Evolutionary conservation across 2,797 vertebrate species (phyloP).

Genomic region (Gymnodraco acuticeps): DNA sequence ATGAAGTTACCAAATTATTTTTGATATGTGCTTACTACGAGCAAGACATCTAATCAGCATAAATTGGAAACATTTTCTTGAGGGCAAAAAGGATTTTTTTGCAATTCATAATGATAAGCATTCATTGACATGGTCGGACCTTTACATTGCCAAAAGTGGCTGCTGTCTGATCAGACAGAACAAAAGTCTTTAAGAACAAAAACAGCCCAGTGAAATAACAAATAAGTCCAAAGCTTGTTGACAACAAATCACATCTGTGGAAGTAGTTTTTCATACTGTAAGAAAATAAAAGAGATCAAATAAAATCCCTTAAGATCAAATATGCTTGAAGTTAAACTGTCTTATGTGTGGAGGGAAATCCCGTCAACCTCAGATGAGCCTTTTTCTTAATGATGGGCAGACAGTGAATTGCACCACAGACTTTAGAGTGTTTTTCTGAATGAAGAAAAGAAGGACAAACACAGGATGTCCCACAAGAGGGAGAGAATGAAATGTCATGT

Average conservation of each 20-base stretch:
- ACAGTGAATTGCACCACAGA: constrained; percentile 39
- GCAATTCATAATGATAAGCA: too few relatives aligned
- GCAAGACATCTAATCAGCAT: too few relatives aligned
- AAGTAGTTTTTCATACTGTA: constrained; percentile 7
- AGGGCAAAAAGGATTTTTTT: too few relatives aligned
- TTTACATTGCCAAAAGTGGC: too few relatives aligned
- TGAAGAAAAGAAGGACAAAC: neutral
- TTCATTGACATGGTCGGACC: too few relatives aligned
- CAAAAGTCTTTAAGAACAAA: too few relatives aligned
- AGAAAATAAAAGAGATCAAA: neutral
- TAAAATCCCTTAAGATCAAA: too few relatives aligned
- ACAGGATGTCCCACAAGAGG: constrained; percentile 11
- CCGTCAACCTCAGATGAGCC: constrained; percentile 6
- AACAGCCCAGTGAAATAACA: constrained; percentile 4
- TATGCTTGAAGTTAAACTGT: neutral
- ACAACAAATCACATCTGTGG: neutral
- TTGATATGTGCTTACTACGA: too few relatives aligned
- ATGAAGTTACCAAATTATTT: too few relatives aligned
- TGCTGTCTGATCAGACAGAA: too few relatives aligned
- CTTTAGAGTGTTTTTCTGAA: constrained; percentile 25
- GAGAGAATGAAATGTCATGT: constrained; percentile 33
- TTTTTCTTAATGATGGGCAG: constrained; percentile 11
- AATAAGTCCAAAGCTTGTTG: neutral
- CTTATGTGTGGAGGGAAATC: constrained; percentile 4
- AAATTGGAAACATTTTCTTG: too few relatives aligned